phyloP scores from a whole-genome alignment of 2,888 invertebrate genomes.

The Lamellibrachia columna region DNA sequence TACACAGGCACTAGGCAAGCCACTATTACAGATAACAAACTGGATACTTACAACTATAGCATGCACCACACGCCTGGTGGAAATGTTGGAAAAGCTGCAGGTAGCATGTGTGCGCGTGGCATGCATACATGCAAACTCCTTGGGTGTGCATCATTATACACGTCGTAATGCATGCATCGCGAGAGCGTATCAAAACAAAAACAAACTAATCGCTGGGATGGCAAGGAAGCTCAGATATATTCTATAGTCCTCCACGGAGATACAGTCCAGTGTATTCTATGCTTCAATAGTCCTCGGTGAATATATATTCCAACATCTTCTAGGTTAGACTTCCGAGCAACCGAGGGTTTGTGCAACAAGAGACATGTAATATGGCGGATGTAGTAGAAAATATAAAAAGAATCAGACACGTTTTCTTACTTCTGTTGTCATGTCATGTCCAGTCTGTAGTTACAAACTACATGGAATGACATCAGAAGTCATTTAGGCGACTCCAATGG shows the following conservation, averaged over 20 bases:
- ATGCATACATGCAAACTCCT: not conserved
- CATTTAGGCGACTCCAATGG: not conserved
- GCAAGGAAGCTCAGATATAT: not conserved
- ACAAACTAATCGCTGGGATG: not conserved
- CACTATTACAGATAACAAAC: not conserved
- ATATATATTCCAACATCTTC: not conserved
- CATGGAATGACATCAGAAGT: not conserved
- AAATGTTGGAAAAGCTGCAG: slow-evolving; percentile 6
- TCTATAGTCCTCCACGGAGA: not conserved
- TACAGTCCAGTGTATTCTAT: not conserved
- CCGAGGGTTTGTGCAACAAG: not conserved
- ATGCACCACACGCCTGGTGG: not conserved
- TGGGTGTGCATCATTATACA: not conserved
- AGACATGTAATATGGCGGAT: not conserved
- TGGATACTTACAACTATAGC: not conserved
- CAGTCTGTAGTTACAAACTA: not conserved
- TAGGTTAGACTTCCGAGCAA: not conserved
- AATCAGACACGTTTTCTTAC: not conserved
- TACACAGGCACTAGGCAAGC: not conserved
- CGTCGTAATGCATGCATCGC: not conserved
- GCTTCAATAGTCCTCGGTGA: not conserved
- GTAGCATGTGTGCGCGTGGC: not conserved
- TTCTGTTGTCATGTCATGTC: not conserved
- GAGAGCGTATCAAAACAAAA: not conserved
- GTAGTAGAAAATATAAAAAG: too few species aligned